phyloP scores from a whole-genome alignment of 2,113 vertebrate species.

The Noturus placidus region DNA sequence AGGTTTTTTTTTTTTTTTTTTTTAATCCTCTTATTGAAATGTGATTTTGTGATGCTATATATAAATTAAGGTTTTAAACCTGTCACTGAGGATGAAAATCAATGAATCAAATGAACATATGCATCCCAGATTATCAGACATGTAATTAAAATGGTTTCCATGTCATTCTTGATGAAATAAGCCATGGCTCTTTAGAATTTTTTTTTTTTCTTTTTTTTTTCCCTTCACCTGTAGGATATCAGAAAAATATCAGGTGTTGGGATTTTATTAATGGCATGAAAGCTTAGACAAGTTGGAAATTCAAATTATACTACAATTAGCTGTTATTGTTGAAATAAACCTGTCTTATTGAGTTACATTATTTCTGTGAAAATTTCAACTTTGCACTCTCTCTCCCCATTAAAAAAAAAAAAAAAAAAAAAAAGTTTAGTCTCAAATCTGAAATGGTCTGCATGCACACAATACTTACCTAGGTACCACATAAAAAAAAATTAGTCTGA shows the following conservation, averaged over 20 bases:
- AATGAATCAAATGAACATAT: background rate
- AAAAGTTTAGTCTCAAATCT: no score
- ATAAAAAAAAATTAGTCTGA: no score
- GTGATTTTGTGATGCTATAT: background rate
- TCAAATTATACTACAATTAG: no score
- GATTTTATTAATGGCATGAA: background rate
- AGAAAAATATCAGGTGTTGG: background rate
- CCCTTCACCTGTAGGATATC: background rate
- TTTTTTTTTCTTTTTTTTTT: no score
- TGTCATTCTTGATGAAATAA: background rate
- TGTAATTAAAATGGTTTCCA: slow-evolving; percentile 10
- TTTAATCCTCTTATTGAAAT: slow-evolving; percentile 2
- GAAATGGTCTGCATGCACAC: no score
- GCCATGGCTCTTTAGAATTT: background rate
- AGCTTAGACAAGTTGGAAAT: background rate
- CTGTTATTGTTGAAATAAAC: background rate
- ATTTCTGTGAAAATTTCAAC: no score
- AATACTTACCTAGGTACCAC: no score
- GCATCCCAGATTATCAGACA: background rate
- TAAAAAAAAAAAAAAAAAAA: no score
- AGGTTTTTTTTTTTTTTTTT: background rate
- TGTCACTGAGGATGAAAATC: background rate
- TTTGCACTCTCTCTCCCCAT: no score
- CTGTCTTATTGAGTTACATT: background rate
- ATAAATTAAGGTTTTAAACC: background rate